Evolutionary conservation across 2,888 invertebrate species (phyloP), one percentile per base, ranked within the genome.

Genomic region (Scaptodrosophila latifasciaeformis): DNA sequence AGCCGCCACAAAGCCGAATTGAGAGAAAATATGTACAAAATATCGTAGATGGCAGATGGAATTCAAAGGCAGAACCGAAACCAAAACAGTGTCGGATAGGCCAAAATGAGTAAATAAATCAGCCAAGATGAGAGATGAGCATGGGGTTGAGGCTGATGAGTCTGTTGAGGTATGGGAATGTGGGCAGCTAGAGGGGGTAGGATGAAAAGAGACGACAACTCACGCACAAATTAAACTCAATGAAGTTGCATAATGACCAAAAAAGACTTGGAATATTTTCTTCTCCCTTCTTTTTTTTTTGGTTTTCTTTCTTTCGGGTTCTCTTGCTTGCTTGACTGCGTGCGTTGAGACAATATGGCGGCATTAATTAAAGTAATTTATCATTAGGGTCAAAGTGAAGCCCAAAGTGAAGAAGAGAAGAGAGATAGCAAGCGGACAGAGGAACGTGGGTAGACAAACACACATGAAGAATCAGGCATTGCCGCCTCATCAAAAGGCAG

Each of bases 291-390:
- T n/a, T n/a, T 45, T 45, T 29, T 45, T 21, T 3, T 35, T 47
- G 35, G 24, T 37, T 24, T 35, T 31, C 12, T 31, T 30, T 30
- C 12, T 17, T n/a, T 13, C 27, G 45, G n/a, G n/a, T n/a, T 29
- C 17, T 21, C n/a, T n/a, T 34, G 37, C 35, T n/a, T n/a, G n/a
- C 35, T 27, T 37, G 7, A 15, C 24, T 47, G 47, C 15, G 13
- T 19, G 17, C 13, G 51, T 71, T 63, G 62, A 60, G 79, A 81
- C 79, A 79, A 79, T 81, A 79, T 81, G 81, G 79, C 67, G 80
- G 81, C 76, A 83, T 83, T 82, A 82, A 82, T 82, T 82, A 83
- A 82, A 83, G 81, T 75, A 82, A 82, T 82, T 83, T 83, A 82
- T 82, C 82, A 82, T 83, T 82, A 68, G 67, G 76, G 75, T 64